A percentile compares a stretch with the other conserved stretches of the same genome.
These are phyloP conservation scores for Rotaria socialis DNA, from an alignment of 2,888 invertebrate genomes.

Conservation along the genomic window DNA sequence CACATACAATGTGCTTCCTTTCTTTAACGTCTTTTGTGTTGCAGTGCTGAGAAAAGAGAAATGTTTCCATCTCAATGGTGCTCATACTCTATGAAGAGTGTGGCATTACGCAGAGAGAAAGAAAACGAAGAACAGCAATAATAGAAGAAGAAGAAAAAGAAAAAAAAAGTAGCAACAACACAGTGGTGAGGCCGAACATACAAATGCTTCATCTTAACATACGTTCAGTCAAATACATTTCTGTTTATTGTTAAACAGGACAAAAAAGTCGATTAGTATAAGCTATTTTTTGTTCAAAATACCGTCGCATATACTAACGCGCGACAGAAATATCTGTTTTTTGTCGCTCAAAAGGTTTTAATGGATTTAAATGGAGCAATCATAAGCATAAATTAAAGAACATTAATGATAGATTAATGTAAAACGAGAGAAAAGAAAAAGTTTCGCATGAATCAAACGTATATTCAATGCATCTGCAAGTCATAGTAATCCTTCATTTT, in stretches of 20 bases:
- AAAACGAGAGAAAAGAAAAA: not conserved
- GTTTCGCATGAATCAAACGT: not conserved
- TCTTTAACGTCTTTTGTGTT: constrained; percentile 21
- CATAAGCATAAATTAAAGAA: not conserved
- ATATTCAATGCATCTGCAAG: not conserved
- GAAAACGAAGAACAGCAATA: not conserved
- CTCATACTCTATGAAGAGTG: not conserved
- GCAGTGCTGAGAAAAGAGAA: not conserved
- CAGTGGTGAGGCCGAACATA: not conserved
- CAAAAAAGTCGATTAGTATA: constrained; percentile 2
- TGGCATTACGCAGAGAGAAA: not conserved
- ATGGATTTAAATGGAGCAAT: not conserved
- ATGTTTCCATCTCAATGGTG: constrained; percentile 15
- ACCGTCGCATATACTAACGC: not conserved
- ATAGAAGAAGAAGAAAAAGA: too few species aligned
- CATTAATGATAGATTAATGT: not conserved
- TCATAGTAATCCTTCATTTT: not conserved
- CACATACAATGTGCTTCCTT: constrained; percentile 1
- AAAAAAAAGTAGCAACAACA: not conserved
- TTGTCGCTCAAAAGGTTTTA: not conserved
- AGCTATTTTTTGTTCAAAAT: not conserved
- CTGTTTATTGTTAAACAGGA: not conserved
- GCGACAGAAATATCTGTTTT: not conserved
- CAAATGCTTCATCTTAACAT: not conserved
- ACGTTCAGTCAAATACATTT: not conserved